Evolutionary conservation across 53 echinoderm and acorn worm genomes (phyloP), one percentile per base, ranked within the genome.

Genomic region (Arbacia lixula): DNA sequence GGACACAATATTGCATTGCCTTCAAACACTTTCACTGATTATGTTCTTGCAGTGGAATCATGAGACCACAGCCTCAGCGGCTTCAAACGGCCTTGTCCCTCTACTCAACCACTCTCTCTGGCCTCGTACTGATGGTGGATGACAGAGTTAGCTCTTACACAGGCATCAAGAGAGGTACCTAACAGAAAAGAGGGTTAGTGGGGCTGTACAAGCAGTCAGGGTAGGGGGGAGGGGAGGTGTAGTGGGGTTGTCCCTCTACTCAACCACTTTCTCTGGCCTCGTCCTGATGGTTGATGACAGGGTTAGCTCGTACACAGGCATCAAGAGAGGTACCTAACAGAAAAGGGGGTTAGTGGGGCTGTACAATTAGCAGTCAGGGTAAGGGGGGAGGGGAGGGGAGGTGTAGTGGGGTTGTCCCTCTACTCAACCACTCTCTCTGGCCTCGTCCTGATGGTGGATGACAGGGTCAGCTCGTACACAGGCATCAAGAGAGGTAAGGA

Each of bases 261-360:
- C 90, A 24, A 88, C 81, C 64, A 90, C 88, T 9, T 61, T 96
- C 19, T 89, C 91, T 31, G 66, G 66, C 20, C 20, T 66, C 6
- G 66, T 98, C 10, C 90, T 98, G 5, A 91, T 98, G 87, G 98
- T 98, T 31, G 98, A 98, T 64, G 98, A 98, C 64, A 92, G 98
- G 53, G 83, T 98, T 53, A 98, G 91, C 72, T 88, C 98, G 12
- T 98, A 98, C 72, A 98, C 92, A 12, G 98, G 98, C 24, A 94
- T 98, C 68, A 98, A 98, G 65, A 86, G 92, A 98, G 98, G 98
- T 98, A 33, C 46, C 46, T 46, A 46, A 8, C n/a, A n/a, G n/a
- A n/a, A n/a, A 19, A 36, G 38, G 25, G 20, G 38, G 6, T 0
- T 36, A 37, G 20, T 37, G n/a, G n/a, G 63, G 17, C 34, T 32